phyloP scores from a whole-genome alignment of 2,113 vertebrate genomes.

The Scatophagus argus region DNA sequence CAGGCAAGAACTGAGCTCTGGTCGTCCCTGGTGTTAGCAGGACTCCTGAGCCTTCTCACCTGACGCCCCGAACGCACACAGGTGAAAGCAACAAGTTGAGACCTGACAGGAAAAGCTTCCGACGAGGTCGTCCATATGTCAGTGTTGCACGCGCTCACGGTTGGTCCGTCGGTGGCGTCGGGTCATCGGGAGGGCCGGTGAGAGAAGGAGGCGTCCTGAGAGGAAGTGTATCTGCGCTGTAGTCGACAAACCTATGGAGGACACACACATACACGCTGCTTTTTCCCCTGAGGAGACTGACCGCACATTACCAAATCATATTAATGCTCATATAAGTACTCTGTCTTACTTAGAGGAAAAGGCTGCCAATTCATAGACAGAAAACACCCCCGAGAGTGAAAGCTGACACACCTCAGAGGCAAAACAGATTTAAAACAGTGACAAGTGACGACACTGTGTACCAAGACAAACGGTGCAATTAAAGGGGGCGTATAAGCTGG shows the following conservation, averaged over 20 bases:
- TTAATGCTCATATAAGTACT: slow-evolving; percentile 35
- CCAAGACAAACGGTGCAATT: no score
- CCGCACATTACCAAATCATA: slow-evolving; percentile 28
- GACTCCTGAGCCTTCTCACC: slow-evolving; percentile 66
- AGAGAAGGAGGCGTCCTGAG: slow-evolving; percentile 50
- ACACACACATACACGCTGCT: slow-evolving; percentile 54
- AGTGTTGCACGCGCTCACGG: slow-evolving; percentile 65
- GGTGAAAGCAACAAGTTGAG: neutral
- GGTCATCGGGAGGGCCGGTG: slow-evolving; percentile 41
- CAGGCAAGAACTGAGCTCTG: slow-evolving; percentile 84
- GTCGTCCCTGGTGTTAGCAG: slow-evolving; percentile 90
- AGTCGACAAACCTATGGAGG: slow-evolving; percentile 59
- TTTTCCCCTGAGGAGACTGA: slow-evolving; percentile 24
- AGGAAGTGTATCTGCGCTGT: slow-evolving; percentile 64
- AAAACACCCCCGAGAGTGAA: slow-evolving; percentile 20
- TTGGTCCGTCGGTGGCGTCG: slow-evolving; percentile 27
- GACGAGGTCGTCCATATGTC: no score
- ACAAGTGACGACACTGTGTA: no score
- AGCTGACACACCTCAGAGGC: slow-evolving; percentile 8
- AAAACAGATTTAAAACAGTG: slow-evolving; percentile 16
- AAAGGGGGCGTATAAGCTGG: no score
- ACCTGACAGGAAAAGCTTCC: no score
- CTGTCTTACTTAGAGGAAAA: slow-evolving; percentile 18
- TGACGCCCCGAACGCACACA: slow-evolving; percentile 1
- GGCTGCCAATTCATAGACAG: no score